Conservation (phyloP, 2,888 invertebrate species). For the Caenorhabditis sinica region DNA sequence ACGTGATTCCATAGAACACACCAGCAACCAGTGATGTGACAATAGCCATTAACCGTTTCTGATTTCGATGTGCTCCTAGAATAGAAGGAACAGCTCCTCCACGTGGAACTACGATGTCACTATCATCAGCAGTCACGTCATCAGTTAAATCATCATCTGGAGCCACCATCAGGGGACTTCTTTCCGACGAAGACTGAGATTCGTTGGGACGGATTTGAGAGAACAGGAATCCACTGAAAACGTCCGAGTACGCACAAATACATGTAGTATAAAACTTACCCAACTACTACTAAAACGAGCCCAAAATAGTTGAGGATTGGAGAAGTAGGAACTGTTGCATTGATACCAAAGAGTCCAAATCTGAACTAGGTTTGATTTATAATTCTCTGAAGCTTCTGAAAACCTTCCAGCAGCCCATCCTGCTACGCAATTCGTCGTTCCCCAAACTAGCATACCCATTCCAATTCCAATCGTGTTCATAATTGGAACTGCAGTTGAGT, state of each 20-base stretch:
- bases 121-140: slow-evolving; percentile 36
- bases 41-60: slow-evolving; percentile 79
- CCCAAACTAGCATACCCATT: slow-evolving; percentile 86
- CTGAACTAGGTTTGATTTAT: slow-evolving; percentile 49
- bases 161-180: slow-evolving; percentile 63
- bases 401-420: slow-evolving; percentile 82
- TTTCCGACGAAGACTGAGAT: slow-evolving; percentile 25
- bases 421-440: slow-evolving; percentile 84
- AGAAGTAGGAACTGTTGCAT: slow-evolving; percentile 70
- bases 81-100: slow-evolving; percentile 40
- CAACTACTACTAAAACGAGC: slow-evolving; percentile 78
- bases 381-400: neutral
- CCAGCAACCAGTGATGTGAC: slow-evolving; percentile 84
- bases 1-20: slow-evolving; percentile 85
- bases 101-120: slow-evolving; percentile 48
- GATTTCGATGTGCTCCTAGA: slow-evolving; percentile 50
- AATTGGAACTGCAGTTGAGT: slow-evolving; percentile 85
- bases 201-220: slow-evolving; percentile 74
- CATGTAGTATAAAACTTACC: too few species aligned
- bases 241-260: too few species aligned
- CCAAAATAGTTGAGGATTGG: slow-evolving; percentile 80
- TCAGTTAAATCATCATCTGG: slow-evolving; percentile 59
- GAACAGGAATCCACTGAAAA: slow-evolving; percentile 80
- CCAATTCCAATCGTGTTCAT: slow-evolving; percentile 81
- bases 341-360: slow-evolving; percentile 81